phyloP scores from a whole-genome alignment of 2,113 vertebrate species.

The Dunckerocampus dactyliophorus region DNA sequence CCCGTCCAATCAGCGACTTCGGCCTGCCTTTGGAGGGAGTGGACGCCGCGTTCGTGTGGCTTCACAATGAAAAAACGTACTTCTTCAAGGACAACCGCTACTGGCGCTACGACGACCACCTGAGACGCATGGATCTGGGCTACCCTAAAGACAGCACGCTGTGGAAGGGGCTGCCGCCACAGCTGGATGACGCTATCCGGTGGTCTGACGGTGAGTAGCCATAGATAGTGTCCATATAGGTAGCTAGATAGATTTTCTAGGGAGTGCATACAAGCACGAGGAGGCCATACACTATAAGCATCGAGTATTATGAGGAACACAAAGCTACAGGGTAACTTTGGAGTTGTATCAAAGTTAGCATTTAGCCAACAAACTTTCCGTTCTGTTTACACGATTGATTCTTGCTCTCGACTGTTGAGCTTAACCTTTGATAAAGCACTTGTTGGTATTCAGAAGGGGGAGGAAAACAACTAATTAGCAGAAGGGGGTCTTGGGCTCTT shows the following conservation, averaged over 20 bases:
- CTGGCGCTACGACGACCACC: constrained; percentile 89
- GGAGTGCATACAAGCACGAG: no score
- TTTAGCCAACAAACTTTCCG: constrained; percentile 9
- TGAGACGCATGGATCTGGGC: constrained; percentile 83
- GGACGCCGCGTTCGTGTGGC: constrained; percentile 89
- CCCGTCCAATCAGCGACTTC: constrained; percentile 87
- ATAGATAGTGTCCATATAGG: no score
- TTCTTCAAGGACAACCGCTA: constrained; percentile 91
- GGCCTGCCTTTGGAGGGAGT: constrained; percentile 83
- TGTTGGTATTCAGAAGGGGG: constrained; percentile 28
- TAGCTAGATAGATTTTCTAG: no score
- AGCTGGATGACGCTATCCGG: constrained; percentile 87
- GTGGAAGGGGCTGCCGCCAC: constrained; percentile 89
- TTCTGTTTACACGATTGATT: background rate
- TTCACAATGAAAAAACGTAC: constrained; percentile 81
- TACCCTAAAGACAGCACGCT: constrained; percentile 82
- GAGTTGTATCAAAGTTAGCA: constrained; percentile 13
- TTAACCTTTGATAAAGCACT: constrained; percentile 35
- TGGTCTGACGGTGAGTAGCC: constrained; percentile 89
- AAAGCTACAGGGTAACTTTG: background rate
- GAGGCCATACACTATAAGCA: no score
- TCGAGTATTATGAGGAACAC: no score
- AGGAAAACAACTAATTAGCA: constrained; percentile 39
- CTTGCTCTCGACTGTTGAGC: constrained; percentile 18
- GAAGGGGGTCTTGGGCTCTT: constrained; percentile 3